These are phyloP conservation scores for Motacilla tschutschensis DNA, from an alignment of 2,113 vertebrate species.

Conservation along the genomic window DNA sequence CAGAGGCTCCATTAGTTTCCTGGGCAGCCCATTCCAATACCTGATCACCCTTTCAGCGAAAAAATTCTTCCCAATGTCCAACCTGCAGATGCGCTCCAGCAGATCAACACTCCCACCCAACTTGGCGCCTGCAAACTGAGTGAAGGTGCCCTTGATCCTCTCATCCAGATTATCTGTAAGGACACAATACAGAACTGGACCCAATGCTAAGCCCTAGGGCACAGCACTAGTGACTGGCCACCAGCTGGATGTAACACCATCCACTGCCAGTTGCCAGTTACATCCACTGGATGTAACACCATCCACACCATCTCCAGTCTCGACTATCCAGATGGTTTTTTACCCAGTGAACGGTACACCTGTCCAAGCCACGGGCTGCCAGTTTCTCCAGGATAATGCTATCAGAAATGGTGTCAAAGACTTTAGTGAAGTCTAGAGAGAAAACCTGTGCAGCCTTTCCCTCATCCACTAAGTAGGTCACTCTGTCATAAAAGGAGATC, in stretches of 20 bases:
- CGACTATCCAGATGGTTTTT: rapidly evolving
- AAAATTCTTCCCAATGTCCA: background rate
- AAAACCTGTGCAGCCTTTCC: background rate
- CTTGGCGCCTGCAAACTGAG: background rate
- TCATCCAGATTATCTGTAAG: background rate
- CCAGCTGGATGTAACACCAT: background rate
- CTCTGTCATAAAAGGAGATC: background rate
- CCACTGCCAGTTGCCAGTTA: too few relatives aligned
- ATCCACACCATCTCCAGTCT: too few relatives aligned
- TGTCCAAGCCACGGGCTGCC: background rate
- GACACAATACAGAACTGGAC: background rate
- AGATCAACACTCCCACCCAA: background rate
- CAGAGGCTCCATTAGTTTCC: background rate
- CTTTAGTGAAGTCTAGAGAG: background rate
- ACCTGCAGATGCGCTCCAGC: background rate
- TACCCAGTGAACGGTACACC: background rate
- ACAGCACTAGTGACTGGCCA: background rate
- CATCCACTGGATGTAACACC: background rate
- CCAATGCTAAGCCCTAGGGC: background rate
- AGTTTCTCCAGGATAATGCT: background rate
- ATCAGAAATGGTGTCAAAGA: background rate
- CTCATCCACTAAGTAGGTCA: background rate
- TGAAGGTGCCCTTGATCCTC: rapidly evolving
- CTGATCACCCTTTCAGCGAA: background rate
- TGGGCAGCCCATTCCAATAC: background rate